Evolutionary conservation across 2,797 vertebrate species (phyloP).

Genomic region (Triplophysa bombifrons): DNA sequence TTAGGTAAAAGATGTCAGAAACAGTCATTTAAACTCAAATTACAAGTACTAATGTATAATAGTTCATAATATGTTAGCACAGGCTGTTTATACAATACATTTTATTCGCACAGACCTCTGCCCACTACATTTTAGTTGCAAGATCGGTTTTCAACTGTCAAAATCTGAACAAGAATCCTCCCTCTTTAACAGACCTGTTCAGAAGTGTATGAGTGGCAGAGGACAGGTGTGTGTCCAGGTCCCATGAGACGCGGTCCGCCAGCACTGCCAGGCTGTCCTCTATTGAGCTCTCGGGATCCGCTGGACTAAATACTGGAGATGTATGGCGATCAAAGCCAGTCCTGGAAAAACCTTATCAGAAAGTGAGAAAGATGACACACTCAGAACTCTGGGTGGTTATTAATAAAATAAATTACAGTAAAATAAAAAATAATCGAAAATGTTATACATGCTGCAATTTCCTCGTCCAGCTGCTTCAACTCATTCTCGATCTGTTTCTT

Average conservation of each 20-base stretch:
- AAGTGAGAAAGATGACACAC: background rate
- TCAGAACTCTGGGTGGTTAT: background rate
- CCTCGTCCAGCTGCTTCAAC: conserved; percentile 85
- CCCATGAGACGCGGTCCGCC: conserved; percentile 79
- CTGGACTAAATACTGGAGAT: conserved; percentile 89
- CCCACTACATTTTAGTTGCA: background rate
- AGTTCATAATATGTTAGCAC: background rate
- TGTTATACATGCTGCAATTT: conserved; percentile 85
- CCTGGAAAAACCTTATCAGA: conserved; percentile 77
- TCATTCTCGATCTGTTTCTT: conserved; percentile 88
- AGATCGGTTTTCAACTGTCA: conserved; percentile 1
- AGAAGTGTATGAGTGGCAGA: conserved; percentile 82
- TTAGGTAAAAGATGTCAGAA: conserved; percentile 9
- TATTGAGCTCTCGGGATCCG: conserved; percentile 85
- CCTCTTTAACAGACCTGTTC: conserved; percentile 72
- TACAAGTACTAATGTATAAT: background rate
- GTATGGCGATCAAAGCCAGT: conserved; percentile 86
- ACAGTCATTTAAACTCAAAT: background rate
- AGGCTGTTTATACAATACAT: conserved; percentile 19
- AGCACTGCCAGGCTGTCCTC: conserved; percentile 88
- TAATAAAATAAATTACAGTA: background rate
- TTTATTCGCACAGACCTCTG: conserved; percentile 10
- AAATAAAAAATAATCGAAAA: conserved; percentile 1
- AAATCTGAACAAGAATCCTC: background rate
- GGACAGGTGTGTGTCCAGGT: conserved; percentile 79